Percentiles rank a stretch among this genome's conserved stretches.
Evolutionary conservation across 2,113 vertebrate species (phyloP).

Genomic region (Galemys pyrenaicus): DNA sequence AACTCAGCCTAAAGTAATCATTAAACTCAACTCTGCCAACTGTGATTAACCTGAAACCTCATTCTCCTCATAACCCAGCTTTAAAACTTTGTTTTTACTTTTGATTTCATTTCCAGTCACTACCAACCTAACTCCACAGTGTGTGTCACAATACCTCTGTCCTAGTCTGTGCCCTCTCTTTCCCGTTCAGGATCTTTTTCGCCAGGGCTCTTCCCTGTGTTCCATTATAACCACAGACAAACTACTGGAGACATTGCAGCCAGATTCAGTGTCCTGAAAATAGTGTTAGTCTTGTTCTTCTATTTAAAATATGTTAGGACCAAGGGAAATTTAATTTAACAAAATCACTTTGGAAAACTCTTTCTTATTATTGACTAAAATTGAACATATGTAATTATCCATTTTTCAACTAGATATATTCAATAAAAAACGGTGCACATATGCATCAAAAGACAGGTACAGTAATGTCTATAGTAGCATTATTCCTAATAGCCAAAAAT

Average conservation of each 20-base stretch:
- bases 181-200: not conserved
- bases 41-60: not conserved
- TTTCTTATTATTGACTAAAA: conserved; percentile 10
- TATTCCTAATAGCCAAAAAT: not conserved
- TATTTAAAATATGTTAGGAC: not conserved
- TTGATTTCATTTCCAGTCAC: not conserved
- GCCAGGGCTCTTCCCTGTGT: not conserved
- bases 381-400: not conserved
- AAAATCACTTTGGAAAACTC: conserved; percentile 28
- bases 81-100: conserved; percentile 19
- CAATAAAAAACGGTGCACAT: not conserved
- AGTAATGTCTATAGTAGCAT: not conserved
- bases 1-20: not conserved
- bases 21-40: not conserved
- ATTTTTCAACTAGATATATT: not conserved
- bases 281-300: not conserved
- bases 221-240: not conserved
- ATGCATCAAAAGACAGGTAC: not conserved
- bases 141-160: not conserved
- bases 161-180: not conserved
- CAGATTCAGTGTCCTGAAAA: not conserved
- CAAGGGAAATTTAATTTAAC: not conserved
- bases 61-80: not conserved
- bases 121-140: not conserved
- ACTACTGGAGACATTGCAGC: not conserved